Conservation (phyloP, 2,797 vertebrate genomes). For the Anas capensis region DNA sequence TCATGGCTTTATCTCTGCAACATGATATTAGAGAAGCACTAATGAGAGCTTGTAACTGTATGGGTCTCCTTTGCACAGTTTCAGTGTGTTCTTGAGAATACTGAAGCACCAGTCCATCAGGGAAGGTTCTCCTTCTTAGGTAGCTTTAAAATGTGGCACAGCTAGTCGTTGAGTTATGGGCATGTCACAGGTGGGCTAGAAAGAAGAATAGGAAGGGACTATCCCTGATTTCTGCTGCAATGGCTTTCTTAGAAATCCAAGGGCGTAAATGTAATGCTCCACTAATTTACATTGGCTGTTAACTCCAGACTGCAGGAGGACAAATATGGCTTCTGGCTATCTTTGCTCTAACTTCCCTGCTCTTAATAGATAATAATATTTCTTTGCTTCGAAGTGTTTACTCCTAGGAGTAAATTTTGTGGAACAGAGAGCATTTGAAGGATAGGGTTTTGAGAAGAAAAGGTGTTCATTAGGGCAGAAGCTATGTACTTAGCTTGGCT, state of each 20-base stretch:
- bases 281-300: background rate
- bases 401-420: slow-evolving; percentile 7
- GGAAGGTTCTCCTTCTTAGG: background rate
- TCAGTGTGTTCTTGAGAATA: background rate
- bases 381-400: slow-evolving; percentile 11
- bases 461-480: background rate
- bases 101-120: background rate
- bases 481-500: background rate
- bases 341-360: background rate
- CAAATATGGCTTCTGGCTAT: background rate
- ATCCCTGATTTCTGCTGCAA: background rate
- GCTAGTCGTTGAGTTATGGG: background rate
- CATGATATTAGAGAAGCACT: background rate
- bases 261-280: background rate
- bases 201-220: background rate
- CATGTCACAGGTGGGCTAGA: background rate
- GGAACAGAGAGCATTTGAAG: background rate
- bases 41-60: background rate
- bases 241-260: background rate
- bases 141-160: background rate
- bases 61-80: background rate
- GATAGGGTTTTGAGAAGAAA: background rate
- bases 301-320: background rate
- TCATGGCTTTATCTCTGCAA: background rate
- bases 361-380: background rate